Conservation (phyloP, 1,140 invertebrate species). For the Tetramorium parvispinum region DNA sequence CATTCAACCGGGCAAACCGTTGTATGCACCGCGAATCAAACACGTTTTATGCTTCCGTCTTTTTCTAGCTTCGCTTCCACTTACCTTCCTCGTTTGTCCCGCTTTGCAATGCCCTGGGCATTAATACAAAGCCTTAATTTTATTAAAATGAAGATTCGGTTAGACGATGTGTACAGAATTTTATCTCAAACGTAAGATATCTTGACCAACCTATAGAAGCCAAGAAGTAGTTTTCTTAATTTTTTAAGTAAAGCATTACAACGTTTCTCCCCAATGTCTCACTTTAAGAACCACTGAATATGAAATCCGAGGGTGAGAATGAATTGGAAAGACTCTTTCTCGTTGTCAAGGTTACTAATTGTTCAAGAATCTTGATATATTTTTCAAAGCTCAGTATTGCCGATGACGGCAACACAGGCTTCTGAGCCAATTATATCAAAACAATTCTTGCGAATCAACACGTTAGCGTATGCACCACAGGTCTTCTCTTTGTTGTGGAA, state of each 20-base stretch:
- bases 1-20: constrained; percentile 81
- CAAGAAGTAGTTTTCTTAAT: not conserved
- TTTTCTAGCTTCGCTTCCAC: constrained; percentile 69
- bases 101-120: not conserved
- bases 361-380: constrained; percentile 11
- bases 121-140: not conserved
- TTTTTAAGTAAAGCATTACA: not conserved
- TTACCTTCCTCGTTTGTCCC: constrained; percentile 20
- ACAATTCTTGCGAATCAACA: constrained; percentile 43
- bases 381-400: constrained; percentile 53
- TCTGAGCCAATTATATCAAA: constrained; percentile 77
- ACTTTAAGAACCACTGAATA: not conserved
- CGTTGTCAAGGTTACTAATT: constrained; percentile 34
- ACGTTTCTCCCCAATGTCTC: not conserved
- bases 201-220: not conserved
- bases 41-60: constrained; percentile 78
- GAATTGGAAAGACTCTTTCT: not conserved
- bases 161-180: not conserved
- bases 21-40: constrained; percentile 79
- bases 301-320: not conserved
- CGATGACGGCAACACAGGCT: constrained; percentile 67
- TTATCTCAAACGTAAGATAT: not conserved
- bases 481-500: constrained; percentile 73
- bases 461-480: constrained; percentile 45
- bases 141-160: not conserved